Base-by-base conservation (phyloP, 2,888 invertebrate genomes). In the Campoletis raptor region DNA sequence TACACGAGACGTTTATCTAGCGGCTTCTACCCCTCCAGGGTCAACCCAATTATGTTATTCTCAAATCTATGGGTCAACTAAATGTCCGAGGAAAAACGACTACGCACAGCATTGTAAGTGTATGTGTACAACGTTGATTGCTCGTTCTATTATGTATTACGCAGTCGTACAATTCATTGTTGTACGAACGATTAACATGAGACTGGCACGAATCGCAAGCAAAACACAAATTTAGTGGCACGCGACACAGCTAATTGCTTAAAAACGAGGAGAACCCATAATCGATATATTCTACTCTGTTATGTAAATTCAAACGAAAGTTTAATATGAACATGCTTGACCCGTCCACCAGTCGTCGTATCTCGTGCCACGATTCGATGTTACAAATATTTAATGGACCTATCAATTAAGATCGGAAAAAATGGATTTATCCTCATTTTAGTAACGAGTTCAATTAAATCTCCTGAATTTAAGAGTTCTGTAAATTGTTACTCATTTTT, bases 201-300 rank as follows among this genome's bases (percentile, higher is more conserved):
- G 24, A 48, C 67, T 61, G 64, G 48, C 42, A 80, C 74, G 80
- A 85, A 81, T 72, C 45, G 52, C 67, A 66, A 42, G 37, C 48
- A 24, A 40, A 45, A 40, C 48, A 52, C 8, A 48, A 52, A 76
- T 66, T 66, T 66, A 64, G 77, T 66, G 24, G 36, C 40, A 42
- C 42, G 24, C 54, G 73, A 67, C 66, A 45, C 70, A 12, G 54
- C 45, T 76, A 57, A 76, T 67, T 69, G 42, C 48, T 57, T 30
- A 48, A 69, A 76, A 82, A 74, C 52, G 24, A 40, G 2, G 54
- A 42, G 52, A 61, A 9, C 8, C 18, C n/a, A 7, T 10, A 24
- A 42, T 36, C 24, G 30, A 57, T 61, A n/a, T 57, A 57, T 64
- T 42, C 18, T 3, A 61, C 57, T 42, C n/a, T 15, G n/a, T 54